phyloP scores from a whole-genome alignment of 2,888 invertebrate genomes.

The Drosophila birchii region DNA sequence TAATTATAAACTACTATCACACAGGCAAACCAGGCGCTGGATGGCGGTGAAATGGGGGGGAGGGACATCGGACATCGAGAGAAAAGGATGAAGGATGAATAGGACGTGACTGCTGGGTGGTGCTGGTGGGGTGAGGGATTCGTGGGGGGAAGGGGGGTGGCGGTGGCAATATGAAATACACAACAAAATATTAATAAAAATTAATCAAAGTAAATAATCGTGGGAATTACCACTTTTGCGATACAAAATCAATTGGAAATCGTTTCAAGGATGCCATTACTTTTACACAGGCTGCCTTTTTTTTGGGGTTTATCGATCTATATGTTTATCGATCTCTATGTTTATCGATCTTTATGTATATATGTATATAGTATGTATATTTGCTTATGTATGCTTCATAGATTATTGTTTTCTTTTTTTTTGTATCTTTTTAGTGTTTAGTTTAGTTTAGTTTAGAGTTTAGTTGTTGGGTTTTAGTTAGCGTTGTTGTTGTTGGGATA shows the following conservation, averaged over 20 bases:
- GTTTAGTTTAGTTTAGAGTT: conserved; percentile 2
- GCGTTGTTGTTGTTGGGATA: conserved; percentile 21
- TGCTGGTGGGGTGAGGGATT: background rate
- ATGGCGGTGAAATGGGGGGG: conserved; percentile 5
- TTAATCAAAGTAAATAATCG: conserved; percentile 42
- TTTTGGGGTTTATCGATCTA: conserved; percentile 5
- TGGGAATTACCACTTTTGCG: conserved; percentile 19
- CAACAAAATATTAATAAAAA: conserved; percentile 47
- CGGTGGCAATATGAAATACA: conserved; percentile 42
- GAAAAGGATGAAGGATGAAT: background rate
- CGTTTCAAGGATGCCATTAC: conserved; percentile 23
- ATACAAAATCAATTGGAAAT: conserved; percentile 34
- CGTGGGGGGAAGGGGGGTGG: background rate
- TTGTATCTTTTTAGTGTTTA: no score
- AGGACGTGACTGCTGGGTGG: conserved; percentile 1
- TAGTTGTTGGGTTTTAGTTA: conserved; percentile 9
- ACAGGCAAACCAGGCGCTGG: conserved; percentile 83
- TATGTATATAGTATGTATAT: background rate
- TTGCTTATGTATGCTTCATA: conserved; percentile 19
- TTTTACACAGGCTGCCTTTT: conserved; percentile 7
- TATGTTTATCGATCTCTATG: conserved; percentile 17
- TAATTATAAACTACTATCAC: conserved; percentile 85
- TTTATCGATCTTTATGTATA: conserved; percentile 17
- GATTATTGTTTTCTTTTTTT: conserved; percentile 25
- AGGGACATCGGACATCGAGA: conserved; percentile 19